Evolutionary conservation across 2,888 invertebrate genomes (phyloP).

Genomic region (Oscheius sp.): DNA sequence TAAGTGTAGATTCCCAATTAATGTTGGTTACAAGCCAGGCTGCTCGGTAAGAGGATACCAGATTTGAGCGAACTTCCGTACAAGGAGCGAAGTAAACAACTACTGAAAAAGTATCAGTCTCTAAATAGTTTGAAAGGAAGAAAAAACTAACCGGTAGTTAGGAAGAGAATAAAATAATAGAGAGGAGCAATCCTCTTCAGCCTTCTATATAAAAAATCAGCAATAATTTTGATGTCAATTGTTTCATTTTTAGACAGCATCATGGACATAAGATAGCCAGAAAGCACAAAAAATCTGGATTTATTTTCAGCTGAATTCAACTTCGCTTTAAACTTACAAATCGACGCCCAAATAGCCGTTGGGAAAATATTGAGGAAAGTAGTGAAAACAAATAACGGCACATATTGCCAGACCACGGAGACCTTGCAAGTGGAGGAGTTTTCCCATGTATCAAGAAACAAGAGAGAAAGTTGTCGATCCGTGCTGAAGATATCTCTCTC

Average conservation of each 20-base stretch:
- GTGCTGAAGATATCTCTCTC: too few species aligned
- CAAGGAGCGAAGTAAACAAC: neutral
- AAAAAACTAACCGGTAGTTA: neutral
- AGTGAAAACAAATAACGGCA: slow-evolving; percentile 12
- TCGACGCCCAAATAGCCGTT: slow-evolving; percentile 23
- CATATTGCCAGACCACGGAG: slow-evolving; percentile 3
- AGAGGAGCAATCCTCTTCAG: slow-evolving; percentile 5
- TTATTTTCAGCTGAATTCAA: too few species aligned
- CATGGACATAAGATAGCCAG: slow-evolving; percentile 21
- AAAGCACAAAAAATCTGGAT: neutral
- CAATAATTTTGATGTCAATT: neutral
- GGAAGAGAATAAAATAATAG: neutral
- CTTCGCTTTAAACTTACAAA: neutral
- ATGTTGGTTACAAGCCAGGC: neutral
- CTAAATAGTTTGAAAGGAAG: too few species aligned
- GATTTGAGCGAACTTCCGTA: neutral
- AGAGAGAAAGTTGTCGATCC: too few species aligned
- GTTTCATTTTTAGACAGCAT: neutral
- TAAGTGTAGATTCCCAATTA: neutral
- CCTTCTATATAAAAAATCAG: slow-evolving; percentile 7
- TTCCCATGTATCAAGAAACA: too few species aligned
- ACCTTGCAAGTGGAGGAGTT: slow-evolving; percentile 20
- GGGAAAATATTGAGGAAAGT: slow-evolving; percentile 13
- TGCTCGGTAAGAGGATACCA: neutral
- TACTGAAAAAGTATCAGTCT: neutral